Evolutionary conservation across 1,140 invertebrate genomes (phyloP), one percentile per base, ranked within the genome.

Genomic region (Saccostrea cuccullata): DNA sequence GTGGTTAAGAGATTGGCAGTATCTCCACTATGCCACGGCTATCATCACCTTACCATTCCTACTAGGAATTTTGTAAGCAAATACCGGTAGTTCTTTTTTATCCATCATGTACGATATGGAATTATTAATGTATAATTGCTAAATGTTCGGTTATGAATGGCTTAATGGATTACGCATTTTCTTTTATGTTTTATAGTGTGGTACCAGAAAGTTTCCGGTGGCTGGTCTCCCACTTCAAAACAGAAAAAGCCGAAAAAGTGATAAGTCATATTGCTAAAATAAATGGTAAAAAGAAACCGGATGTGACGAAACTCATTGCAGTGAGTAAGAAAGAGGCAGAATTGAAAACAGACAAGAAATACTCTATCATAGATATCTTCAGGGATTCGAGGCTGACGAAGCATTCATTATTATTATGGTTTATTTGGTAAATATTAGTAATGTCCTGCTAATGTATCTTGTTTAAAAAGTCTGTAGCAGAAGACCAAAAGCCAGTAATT

Each of bases 141-240:
- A 8, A 47, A 47, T 47, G 47, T 47, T 47, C 47, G 9, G 5
- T 47, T 47, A 8, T 47, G 5, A 9, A 47, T 47, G 1, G 47
- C 47, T 47, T 47, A n/a, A 6, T 47, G 47, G 9, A 9, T 47
- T 47, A 47, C 47, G 47, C 47, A 3, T 20, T 0, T 60, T 17
- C 58, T 2, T 64, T 15, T 64, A 64, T n/a, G 58, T 83, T 3
- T 83, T 84, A 13, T 15, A 89, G 88, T 56, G 30, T 89, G 40
- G 86, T 92, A 40, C 92, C 92, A 1, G 92, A 92, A 70, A 91
- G 91, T 55, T 88, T 89, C n/a, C 84, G 92, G 36, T 92, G 92
- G 92, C 83, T 92, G 8, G 85, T 91, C 20, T 86, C 87, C 9
- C 89, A 90, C 73, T 84, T 87, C n/a, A 90, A 90, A 55, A 84